Conservation (phyloP, 2,113 vertebrate genomes). For the Morone chrysops region DNA sequence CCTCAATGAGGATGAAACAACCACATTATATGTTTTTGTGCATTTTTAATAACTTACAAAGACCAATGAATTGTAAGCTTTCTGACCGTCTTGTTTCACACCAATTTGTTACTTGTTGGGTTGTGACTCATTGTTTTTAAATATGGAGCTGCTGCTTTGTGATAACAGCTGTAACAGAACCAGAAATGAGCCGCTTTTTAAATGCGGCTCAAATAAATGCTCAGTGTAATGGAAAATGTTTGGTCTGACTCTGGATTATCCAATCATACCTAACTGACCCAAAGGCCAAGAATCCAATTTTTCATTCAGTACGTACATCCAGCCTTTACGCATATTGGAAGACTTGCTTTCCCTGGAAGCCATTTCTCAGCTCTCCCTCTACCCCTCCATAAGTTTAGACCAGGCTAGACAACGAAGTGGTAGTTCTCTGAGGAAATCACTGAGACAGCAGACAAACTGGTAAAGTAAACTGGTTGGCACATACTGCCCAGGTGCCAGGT, state of each 20-base stretch:
- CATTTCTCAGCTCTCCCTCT: conserved; percentile 15
- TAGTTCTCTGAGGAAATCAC: conserved; percentile 44
- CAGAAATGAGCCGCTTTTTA: neutral
- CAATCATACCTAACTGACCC: conserved; percentile 28
- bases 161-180: neutral
- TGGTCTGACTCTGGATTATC: conserved; percentile 19
- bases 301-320: conserved; percentile 33
- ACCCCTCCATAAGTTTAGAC: conserved; percentile 19
- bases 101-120: neutral
- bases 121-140: conserved; percentile 32
- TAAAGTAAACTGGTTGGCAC: conserved; percentile 25
- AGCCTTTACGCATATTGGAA: conserved; percentile 6
- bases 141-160: conserved; percentile 37
- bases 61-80: neutral
- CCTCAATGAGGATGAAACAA: neutral
- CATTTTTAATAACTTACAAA: neutral
- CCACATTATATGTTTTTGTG: neutral
- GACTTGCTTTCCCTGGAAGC: conserved; percentile 43
- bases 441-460: neutral
- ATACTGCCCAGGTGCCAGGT: conserved; percentile 4
- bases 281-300: conserved; percentile 47
- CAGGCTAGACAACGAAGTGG: neutral
- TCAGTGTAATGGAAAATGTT: conserved; percentile 21
- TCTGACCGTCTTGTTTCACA: neutral
- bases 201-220: neutral